A percentile compares a stretch with the other conserved stretches of the same genome.
These are phyloP conservation scores for Sesamia inferens DNA, from an alignment of 2,888 invertebrate genomes.

Conservation along the genomic window DNA sequence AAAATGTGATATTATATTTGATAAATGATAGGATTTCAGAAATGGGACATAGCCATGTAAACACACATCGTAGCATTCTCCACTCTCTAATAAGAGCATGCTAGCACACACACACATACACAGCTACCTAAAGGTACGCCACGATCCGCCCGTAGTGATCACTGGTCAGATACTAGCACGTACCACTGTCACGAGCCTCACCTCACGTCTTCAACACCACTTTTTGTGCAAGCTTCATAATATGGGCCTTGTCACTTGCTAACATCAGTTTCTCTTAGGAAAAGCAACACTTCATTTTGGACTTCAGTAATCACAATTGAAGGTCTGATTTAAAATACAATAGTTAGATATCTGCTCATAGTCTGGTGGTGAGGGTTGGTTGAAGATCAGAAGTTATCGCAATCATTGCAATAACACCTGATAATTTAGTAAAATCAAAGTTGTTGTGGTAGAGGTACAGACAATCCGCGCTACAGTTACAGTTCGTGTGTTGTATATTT, in stretches of 20 bases:
- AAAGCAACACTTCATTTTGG: background rate
- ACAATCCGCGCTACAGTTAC: background rate
- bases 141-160: slow-evolving; percentile 12
- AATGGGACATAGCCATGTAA: no score
- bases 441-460: slow-evolving; percentile 1
- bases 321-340: background rate
- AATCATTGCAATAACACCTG: slow-evolving; percentile 21
- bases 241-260: slow-evolving; percentile 29
- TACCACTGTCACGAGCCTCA: slow-evolving; percentile 45
- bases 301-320: rapidly evolving
- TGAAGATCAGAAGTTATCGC: slow-evolving; percentile 17
- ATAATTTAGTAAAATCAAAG: slow-evolving; percentile 22
- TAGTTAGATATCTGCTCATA: slow-evolving; percentile 5
- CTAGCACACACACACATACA: background rate
- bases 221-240: slow-evolving; percentile 48
- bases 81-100: background rate
- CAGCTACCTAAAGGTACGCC: background rate
- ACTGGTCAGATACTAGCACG: slow-evolving; percentile 40
- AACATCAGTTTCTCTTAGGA: slow-evolving; percentile 5
- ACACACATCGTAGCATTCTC: background rate
- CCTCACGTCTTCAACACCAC: slow-evolving; percentile 53
- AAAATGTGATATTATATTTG: no score
- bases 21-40: no score
- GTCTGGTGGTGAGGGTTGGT: slow-evolving; percentile 29
- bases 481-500: no score